Evolutionary conservation across 2,888 invertebrate species (phyloP).

Genomic region (Hedya salicella): DNA sequence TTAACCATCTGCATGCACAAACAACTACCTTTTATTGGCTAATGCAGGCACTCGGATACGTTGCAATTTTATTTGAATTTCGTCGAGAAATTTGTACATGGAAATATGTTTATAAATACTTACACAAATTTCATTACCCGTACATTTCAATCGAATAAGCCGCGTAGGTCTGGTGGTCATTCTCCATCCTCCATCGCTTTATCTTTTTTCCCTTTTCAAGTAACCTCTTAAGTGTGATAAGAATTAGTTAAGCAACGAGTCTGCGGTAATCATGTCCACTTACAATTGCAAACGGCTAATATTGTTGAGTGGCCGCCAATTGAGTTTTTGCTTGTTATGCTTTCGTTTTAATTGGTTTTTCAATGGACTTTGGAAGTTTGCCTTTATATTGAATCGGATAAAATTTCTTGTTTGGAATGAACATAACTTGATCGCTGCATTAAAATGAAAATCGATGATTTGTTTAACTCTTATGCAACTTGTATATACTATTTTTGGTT

Average conservation of each 20-base stretch:
- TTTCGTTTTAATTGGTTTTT: constrained; percentile 65
- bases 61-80: constrained; percentile 73
- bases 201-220: constrained; percentile 60
- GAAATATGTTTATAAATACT: constrained; percentile 67
- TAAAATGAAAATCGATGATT: not conserved
- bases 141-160: constrained; percentile 65
- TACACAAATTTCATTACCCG: constrained; percentile 68
- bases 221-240: constrained; percentile 67
- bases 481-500: not conserved
- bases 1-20: constrained; percentile 17
- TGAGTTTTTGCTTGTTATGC: constrained; percentile 64
- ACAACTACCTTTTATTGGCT: constrained; percentile 30
- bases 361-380: constrained; percentile 47
- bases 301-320: constrained; percentile 70
- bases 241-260: constrained; percentile 77
- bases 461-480: not conserved
- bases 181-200: constrained; percentile 59
- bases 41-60: constrained; percentile 54
- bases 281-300: constrained; percentile 77
- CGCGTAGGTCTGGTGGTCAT: constrained; percentile 54
- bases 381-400: constrained; percentile 30
- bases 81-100: constrained; percentile 61
- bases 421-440: constrained; percentile 8
- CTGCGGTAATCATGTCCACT: constrained; percentile 69
- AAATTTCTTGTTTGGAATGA: constrained; percentile 5